A percentile compares a stretch with the other conserved stretches of the same genome.
Evolutionary conservation across 2,113 vertebrate genomes (phyloP).

Genomic region (Genyomyrus donnyi): DNA sequence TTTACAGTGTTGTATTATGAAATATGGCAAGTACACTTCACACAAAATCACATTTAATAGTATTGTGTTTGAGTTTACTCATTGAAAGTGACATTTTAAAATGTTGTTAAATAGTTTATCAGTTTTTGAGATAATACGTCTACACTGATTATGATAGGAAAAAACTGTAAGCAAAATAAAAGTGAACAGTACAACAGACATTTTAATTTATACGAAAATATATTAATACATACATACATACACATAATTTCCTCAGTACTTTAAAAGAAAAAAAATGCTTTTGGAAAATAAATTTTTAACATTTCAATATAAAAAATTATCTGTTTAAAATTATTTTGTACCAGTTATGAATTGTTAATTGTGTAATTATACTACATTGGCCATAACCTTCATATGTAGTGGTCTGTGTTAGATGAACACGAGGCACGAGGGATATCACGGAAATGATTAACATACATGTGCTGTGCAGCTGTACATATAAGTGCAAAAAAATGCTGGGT

Average conservation of each 20-base stretch:
- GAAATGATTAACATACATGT: slow-evolving; percentile 24
- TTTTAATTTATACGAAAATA: slow-evolving; percentile 2
- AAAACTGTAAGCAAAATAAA: background rate
- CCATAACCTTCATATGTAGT: background rate
- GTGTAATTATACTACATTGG: background rate
- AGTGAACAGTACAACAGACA: background rate
- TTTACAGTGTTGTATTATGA: background rate
- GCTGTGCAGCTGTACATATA: background rate
- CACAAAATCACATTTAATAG: background rate
- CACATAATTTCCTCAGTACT: background rate
- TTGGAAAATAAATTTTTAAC: slow-evolving; percentile 6
- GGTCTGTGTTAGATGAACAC: slow-evolving; percentile 14
- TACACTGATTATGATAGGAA: slow-evolving; percentile 8
- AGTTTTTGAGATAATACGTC: background rate
- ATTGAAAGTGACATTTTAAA: slow-evolving; percentile 11
- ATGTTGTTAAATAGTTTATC: background rate
- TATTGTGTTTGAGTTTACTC: background rate
- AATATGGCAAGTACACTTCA: background rate
- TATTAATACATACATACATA: slow-evolving; percentile 4
- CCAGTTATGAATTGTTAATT: background rate
- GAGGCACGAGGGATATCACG: slow-evolving; percentile 23
- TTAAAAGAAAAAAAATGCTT: background rate
- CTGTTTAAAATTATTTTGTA: background rate
- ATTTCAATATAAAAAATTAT: slow-evolving; percentile 7
- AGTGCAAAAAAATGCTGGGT: background rate